phyloP scores from a whole-genome alignment of 2,797 vertebrate species.

The Emydoidea blandingii region DNA sequence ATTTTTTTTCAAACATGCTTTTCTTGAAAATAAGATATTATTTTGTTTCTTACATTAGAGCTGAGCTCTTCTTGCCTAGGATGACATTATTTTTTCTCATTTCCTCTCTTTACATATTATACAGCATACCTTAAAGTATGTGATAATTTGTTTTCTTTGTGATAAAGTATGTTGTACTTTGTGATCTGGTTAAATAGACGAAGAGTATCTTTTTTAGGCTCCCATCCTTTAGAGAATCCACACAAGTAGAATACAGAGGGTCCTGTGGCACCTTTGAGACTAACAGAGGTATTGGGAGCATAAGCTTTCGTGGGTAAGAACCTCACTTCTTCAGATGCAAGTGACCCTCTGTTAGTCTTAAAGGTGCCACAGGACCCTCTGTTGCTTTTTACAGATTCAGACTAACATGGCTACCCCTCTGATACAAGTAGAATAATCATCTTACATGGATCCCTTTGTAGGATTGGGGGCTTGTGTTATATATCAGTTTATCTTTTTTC shows the following conservation, averaged over 20 bases:
- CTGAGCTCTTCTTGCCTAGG: neutral
- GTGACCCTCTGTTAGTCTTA: no score
- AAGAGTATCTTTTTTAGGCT: fast-evolving
- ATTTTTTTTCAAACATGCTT: neutral
- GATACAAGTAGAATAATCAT: neutral
- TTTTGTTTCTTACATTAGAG: neutral
- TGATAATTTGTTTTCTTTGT: neutral
- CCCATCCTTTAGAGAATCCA: neutral
- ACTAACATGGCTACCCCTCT: no score
- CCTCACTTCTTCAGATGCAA: no score
- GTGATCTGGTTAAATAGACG: neutral
- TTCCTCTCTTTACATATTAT: neutral
- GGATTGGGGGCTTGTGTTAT: neutral
- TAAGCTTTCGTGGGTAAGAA: no score
- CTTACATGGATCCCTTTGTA: neutral
- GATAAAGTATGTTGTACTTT: neutral
- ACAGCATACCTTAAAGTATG: neutral
- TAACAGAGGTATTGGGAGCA: no score
- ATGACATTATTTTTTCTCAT: neutral
- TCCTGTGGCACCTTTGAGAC: no score
- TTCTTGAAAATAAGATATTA: neutral
- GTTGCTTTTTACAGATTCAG: no score
- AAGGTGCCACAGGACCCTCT: no score
- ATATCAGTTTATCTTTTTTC: neutral
- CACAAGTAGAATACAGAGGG: neutral